Evolutionary conservation across 2,888 invertebrate genomes (phyloP).

Genomic region (Choristoneura rosaceana): DNA sequence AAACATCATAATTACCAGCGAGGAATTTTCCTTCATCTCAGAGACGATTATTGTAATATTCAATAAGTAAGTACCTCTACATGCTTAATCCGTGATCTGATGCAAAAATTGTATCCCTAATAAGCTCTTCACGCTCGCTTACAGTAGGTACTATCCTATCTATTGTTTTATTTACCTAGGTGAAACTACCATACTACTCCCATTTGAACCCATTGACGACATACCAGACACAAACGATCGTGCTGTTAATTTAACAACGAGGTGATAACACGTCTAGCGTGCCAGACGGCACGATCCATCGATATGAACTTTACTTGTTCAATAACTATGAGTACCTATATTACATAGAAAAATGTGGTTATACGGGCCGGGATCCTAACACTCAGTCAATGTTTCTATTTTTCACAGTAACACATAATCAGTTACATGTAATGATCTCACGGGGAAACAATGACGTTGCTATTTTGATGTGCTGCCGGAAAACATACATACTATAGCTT

Average conservation of each 20-base stretch:
- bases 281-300: constrained; percentile 25
- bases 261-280: constrained; percentile 31
- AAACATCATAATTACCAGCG: no score
- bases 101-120: no score
- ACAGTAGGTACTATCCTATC: not conserved
- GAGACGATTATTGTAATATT: no score
- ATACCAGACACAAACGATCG: not conserved
- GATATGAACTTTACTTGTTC: constrained; percentile 32
- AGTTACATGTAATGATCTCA: not conserved
- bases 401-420: not conserved
- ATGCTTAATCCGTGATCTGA: no score
- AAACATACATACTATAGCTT: no score
- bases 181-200: not conserved
- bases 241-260: constrained; percentile 31
- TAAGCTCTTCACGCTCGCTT: no score
- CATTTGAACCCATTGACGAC: constrained; percentile 8
- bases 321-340: constrained; percentile 12
- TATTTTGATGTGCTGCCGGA: not conserved
- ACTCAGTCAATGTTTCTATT: not conserved
- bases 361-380: not conserved
- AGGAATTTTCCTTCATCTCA: no score
- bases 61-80: no score
- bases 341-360: constrained; percentile 5
- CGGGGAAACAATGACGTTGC: not conserved
- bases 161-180: not conserved